Evolutionary conservation across 1,140 invertebrate genomes (phyloP).

Genomic region (Mizuhopecten yessoensis): DNA sequence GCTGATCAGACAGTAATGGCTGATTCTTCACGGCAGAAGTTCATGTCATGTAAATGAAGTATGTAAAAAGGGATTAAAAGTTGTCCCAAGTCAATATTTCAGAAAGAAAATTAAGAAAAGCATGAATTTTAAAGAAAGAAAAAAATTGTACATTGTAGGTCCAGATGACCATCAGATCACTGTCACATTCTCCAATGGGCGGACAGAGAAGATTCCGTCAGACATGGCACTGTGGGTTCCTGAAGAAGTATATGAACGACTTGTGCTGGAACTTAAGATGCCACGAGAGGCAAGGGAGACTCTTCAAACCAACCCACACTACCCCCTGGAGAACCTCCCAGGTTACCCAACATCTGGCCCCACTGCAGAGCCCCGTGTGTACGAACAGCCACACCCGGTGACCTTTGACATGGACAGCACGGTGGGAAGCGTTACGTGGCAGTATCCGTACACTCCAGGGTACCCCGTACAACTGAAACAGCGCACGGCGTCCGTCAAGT

Average conservation of each 20-base stretch:
- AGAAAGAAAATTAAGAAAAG: no score
- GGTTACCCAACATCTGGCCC: conserved; percentile 74
- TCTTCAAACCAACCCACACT: conserved; percentile 70
- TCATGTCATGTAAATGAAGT: no score
- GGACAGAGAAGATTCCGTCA: conserved; percentile 68
- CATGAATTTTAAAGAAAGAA: no score
- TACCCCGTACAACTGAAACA: not conserved
- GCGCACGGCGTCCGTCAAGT: not conserved
- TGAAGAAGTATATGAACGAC: conserved; percentile 69
- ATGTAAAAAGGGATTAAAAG: no score
- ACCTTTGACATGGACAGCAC: conserved; percentile 52
- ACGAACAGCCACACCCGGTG: conserved; percentile 56
- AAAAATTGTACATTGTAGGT: no score
- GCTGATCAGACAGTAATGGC: no score
- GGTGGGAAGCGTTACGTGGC: conserved; percentile 50
- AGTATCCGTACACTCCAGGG: conserved; percentile 43
- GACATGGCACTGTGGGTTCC: conserved; percentile 79
- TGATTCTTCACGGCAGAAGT: no score
- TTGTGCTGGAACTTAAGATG: conserved; percentile 78
- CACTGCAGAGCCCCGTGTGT: conserved; percentile 61
- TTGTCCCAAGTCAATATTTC: no score
- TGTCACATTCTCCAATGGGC: conserved; percentile 78
- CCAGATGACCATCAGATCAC: conserved; percentile 72
- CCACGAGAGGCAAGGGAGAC: conserved; percentile 72
- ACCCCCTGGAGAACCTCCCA: conserved; percentile 73